Conservation (phyloP, 2,113 vertebrate genomes). For the Cottus gobio region DNA sequence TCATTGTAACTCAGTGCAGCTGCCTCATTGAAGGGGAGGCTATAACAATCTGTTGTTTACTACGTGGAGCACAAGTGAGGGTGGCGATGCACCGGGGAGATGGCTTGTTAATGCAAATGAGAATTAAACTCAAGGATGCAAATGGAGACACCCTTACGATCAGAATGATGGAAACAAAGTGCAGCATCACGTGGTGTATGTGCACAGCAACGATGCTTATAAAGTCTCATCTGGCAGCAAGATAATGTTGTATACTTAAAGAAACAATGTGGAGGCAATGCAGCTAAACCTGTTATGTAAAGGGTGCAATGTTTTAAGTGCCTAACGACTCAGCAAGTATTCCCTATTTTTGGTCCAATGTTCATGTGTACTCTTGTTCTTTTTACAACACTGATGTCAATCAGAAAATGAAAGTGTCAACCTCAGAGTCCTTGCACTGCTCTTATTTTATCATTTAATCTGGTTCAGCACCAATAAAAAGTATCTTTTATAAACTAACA, state of each 20-base stretch:
- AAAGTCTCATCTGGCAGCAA: background rate
- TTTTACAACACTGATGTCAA: background rate
- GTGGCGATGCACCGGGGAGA: background rate
- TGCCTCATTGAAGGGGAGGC: conserved; percentile 27
- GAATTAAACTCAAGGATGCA: conserved; percentile 5
- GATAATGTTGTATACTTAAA: background rate
- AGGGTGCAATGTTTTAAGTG: background rate
- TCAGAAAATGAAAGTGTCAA: background rate
- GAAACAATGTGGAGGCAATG: background rate
- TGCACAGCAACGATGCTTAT: background rate
- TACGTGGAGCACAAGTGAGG: background rate
- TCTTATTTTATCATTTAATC: conserved; percentile 6
- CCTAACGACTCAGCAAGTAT: background rate
- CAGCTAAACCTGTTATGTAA: background rate
- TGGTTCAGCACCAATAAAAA: conserved; percentile 5
- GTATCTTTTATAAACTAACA: background rate
- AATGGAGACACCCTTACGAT: background rate
- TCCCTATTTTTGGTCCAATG: background rate
- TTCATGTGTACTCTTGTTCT: background rate
- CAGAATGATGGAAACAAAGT: background rate
- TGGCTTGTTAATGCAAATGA: background rate
- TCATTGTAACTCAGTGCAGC: conserved; percentile 32
- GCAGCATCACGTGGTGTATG: background rate
- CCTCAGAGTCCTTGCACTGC: rapidly evolving
- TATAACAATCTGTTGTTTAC: conserved; percentile 7